These are phyloP conservation scores for Carabus problematicus DNA, from an alignment of 2,888 invertebrate species.

Conservation along the genomic window DNA sequence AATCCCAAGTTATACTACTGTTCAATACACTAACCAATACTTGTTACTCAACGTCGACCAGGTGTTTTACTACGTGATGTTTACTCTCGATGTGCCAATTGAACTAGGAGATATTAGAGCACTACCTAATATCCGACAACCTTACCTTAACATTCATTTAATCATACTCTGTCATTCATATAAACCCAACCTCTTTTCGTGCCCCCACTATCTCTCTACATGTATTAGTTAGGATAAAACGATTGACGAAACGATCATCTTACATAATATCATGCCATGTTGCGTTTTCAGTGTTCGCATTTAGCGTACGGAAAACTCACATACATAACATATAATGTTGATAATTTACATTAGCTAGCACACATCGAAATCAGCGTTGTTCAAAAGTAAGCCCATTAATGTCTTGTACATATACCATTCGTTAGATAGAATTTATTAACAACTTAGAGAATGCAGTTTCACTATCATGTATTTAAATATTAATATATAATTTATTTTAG, in stretches of 20 bases:
- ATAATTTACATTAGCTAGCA: constrained; percentile 33
- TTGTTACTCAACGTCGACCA: constrained; percentile 29
- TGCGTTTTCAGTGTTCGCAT: constrained; percentile 13
- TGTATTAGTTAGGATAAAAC: constrained; percentile 9
- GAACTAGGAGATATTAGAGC: constrained; percentile 29
- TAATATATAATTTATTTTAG: constrained; percentile 38
- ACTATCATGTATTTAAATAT: constrained; percentile 30
- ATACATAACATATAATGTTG: constrained; percentile 6
- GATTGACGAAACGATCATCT: constrained; percentile 8
- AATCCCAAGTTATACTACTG: neutral
- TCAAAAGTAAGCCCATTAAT: constrained; percentile 36
- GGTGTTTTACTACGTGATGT: constrained; percentile 20
- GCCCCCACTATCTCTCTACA: constrained; percentile 1
- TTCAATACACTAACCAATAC: constrained; percentile 25
- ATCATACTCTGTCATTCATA: too few species aligned
- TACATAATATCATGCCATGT: constrained; percentile 8
- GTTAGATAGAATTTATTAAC: constrained; percentile 41
- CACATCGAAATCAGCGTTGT: constrained; percentile 37
- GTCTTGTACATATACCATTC: constrained; percentile 42
- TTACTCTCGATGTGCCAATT: constrained; percentile 39
- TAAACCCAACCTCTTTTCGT: neutral
- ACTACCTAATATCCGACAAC: neutral
- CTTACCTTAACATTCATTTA: constrained; percentile 11
- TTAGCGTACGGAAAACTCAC: constrained; percentile 17
- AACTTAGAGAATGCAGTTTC: constrained; percentile 39